A percentile compares a stretch with the other conserved stretches of the same genome.
Conservation (phyloP, 2,888 invertebrate genomes). For the Caenorhabditis uteleia region DNA sequence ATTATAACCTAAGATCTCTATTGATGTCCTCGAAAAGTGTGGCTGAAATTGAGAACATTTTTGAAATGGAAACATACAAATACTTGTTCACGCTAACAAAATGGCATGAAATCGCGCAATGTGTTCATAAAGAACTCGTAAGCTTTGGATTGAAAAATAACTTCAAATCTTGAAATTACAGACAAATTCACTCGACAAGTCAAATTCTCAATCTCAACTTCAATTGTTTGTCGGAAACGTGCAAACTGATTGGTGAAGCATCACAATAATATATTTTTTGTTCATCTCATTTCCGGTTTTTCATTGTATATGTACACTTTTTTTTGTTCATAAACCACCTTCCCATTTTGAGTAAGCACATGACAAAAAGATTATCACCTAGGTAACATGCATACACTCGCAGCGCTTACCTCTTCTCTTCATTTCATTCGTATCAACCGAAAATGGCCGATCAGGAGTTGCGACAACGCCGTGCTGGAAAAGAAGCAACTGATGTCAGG, state of each 20-base stretch:
- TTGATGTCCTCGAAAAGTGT: conserved; percentile 35
- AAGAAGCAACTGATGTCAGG: conserved; percentile 8
- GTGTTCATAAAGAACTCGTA: conserved; percentile 46
- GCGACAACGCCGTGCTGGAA: conserved; percentile 19
- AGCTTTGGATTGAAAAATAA: background rate
- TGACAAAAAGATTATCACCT: background rate
- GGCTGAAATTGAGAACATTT: conserved; percentile 44
- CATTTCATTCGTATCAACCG: background rate
- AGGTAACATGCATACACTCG: background rate
- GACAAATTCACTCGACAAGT: conserved; percentile 21
- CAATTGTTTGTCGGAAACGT: conserved; percentile 60
- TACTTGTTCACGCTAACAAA: conserved; percentile 60
- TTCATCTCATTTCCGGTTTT: background rate
- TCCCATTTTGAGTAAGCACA: background rate
- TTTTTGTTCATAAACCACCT: conserved; percentile 4
- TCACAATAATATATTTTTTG: background rate
- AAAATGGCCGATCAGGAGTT: conserved; percentile 36
- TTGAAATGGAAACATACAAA: conserved; percentile 55
- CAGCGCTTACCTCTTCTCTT: background rate
- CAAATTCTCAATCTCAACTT: conserved; percentile 47
- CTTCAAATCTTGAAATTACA: conserved; percentile 7
- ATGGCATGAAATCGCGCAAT: conserved; percentile 63
- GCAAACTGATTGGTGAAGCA: conserved; percentile 48
- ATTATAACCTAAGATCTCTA: conserved; percentile 28
- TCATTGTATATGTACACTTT: conserved; percentile 3